These are phyloP conservation scores for Drosophila mojavensis DNA, from an alignment of 1,140 invertebrate genomes.

Conservation along the genomic window DNA sequence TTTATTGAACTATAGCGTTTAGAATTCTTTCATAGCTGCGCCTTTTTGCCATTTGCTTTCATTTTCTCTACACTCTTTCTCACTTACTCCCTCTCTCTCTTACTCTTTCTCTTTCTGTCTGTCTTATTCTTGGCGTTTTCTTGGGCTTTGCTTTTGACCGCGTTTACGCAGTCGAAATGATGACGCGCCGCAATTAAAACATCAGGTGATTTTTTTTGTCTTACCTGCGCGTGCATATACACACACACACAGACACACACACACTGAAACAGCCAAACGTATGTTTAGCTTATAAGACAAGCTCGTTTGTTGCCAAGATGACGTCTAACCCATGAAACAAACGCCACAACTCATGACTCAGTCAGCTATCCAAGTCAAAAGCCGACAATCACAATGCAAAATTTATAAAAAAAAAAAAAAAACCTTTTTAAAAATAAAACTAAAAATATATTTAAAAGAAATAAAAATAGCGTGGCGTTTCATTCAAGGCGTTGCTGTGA, in stretches of 20 bases:
- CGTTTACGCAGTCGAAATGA: conserved; percentile 54
- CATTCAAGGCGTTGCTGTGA: conserved; percentile 61
- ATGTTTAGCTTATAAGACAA: conserved; percentile 18
- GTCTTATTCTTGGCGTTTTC: conserved; percentile 11
- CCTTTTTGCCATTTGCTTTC: conserved; percentile 13
- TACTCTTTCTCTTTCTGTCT: conserved; percentile 28
- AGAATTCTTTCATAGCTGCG: conserved; percentile 1
- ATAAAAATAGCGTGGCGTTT: conserved; percentile 18
- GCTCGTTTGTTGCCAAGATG: conserved; percentile 50
- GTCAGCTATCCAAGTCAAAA: conserved; percentile 11
- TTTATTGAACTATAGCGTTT: conserved; percentile 40
- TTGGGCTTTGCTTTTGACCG: conserved; percentile 29
- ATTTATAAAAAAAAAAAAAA: conserved; percentile 8
- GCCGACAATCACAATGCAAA: conserved; percentile 57
- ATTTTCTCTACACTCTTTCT: not conserved
- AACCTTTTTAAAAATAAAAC: conserved; percentile 1
- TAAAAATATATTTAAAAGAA: conserved; percentile 8
- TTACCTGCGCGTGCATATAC: conserved; percentile 41
- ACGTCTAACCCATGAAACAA: conserved; percentile 52
- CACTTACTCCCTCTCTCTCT: not conserved
- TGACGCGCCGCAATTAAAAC: conserved; percentile 76
- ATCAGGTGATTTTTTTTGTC: conserved; percentile 72
- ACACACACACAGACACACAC: not conserved
- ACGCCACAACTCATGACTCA: conserved; percentile 33
- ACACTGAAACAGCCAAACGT: not conserved